These are phyloP conservation scores for Dendroctonus valens DNA, from an alignment of 1,140 invertebrate species.

Conservation along the genomic window DNA sequence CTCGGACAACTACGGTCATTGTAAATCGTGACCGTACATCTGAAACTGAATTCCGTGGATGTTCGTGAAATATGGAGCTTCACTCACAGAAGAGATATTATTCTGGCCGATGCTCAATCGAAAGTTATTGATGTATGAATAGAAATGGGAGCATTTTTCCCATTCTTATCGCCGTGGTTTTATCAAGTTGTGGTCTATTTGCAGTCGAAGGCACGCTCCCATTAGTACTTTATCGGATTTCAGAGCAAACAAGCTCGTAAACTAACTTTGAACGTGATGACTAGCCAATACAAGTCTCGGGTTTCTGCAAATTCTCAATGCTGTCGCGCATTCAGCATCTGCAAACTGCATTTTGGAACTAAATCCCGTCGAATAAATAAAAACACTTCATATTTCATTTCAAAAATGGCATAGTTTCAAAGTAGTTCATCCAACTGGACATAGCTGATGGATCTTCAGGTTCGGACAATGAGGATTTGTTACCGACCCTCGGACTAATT, in stretches of 20 bases:
- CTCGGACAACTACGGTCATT: not conserved
- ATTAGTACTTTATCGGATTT: constrained; percentile 20
- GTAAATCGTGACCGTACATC: constrained; percentile 26
- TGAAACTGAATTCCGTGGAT: constrained; percentile 24
- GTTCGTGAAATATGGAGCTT: constrained; percentile 25
- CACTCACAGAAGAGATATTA: constrained; percentile 21
- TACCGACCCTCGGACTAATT: not conserved
- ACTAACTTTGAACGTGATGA: not conserved
- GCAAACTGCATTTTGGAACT: too few relatives aligned
- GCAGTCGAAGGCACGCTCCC: constrained; percentile 12
- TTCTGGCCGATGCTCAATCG: constrained; percentile 14
- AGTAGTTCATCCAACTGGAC: too few relatives aligned
- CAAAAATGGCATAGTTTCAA: too few relatives aligned
- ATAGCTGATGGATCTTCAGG: too few relatives aligned
- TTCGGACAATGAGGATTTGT: too few relatives aligned
- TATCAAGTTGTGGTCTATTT: constrained; percentile 19
- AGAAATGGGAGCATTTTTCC: constrained; percentile 20
- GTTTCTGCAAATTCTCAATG: too few relatives aligned
- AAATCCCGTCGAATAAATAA: too few relatives aligned
- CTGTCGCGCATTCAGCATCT: too few relatives aligned
- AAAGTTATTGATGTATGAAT: constrained; percentile 30
- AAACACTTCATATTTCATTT: too few relatives aligned
- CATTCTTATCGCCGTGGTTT: constrained; percentile 1
- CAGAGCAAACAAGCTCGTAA: constrained; percentile 1
- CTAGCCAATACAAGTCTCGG: too few relatives aligned